These are phyloP conservation scores for Coelopa pilipes DNA, from an alignment of 2,888 invertebrate genomes.

Conservation along the genomic window DNA sequence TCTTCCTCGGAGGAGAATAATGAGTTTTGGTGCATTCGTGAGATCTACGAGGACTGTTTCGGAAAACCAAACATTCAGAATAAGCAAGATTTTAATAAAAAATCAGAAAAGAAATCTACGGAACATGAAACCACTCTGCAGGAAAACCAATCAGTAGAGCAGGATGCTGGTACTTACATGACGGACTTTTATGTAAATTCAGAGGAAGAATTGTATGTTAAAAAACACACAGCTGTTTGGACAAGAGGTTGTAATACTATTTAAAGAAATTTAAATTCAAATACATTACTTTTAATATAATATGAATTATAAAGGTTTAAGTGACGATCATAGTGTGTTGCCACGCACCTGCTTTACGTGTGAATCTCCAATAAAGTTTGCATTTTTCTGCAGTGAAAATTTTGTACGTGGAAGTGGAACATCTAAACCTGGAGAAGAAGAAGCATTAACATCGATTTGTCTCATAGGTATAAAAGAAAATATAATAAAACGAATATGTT, in stretches of 20 bases:
- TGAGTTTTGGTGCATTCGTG: constrained; percentile 73
- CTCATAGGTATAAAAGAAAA: constrained; percentile 54
- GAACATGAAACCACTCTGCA: constrained; percentile 22
- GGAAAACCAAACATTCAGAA: constrained; percentile 15
- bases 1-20: constrained; percentile 70
- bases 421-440: constrained; percentile 43
- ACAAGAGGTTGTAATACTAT: constrained; percentile 71
- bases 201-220: constrained; percentile 90
- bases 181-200: constrained; percentile 66
- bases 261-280: no score
- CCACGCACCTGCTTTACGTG: constrained; percentile 77
- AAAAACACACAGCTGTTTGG: constrained; percentile 86
- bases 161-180: constrained; percentile 53
- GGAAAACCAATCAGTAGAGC: constrained; percentile 20
- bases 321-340: constrained; percentile 52
- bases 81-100: not conserved
- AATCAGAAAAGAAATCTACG: not conserved
- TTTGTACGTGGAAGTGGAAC: constrained; percentile 62
- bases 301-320: constrained; percentile 45
- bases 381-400: constrained; percentile 76
- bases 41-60: constrained; percentile 70
- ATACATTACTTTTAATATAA: not conserved
- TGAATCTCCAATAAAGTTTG: constrained; percentile 84
- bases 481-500: not conserved
- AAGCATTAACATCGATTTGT: constrained; percentile 58